These are phyloP conservation scores for Nebria salina DNA, from an alignment of 2,888 invertebrate species.

Conservation along the genomic window DNA sequence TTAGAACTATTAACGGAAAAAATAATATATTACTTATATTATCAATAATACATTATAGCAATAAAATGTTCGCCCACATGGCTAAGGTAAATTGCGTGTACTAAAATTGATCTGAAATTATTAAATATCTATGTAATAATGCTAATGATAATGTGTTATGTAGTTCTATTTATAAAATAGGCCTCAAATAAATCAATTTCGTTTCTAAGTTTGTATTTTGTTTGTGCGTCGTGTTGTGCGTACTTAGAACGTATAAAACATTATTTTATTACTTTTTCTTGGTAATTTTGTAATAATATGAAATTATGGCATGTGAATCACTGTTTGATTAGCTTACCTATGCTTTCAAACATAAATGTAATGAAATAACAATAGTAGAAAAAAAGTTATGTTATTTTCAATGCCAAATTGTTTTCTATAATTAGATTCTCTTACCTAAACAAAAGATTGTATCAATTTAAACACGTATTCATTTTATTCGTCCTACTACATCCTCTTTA, in stretches of 20 bases:
- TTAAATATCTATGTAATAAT: too few species aligned
- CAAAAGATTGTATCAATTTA: neutral
- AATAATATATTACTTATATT: too few species aligned
- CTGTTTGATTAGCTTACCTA: neutral
- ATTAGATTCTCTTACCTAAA: neutral
- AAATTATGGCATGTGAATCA: neutral
- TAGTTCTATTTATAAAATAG: neutral
- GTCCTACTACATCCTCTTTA: too few species aligned
- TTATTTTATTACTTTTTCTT: neutral
- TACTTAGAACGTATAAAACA: neutral
- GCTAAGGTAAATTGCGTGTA: too few species aligned
- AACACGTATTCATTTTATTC: too few species aligned
- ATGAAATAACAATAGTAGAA: neutral
- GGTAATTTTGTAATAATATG: neutral
- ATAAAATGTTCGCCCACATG: too few species aligned
- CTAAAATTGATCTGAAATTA: too few species aligned
- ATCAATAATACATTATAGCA: too few species aligned
- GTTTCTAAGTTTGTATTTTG: neutral
- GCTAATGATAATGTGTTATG: neutral
- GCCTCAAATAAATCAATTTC: neutral
- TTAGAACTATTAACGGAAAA: too few species aligned
- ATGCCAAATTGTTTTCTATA: neutral
- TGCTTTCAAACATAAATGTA: neutral
- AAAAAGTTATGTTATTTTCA: neutral
- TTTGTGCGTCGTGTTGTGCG: neutral